A percentile compares a stretch with the other conserved stretches of the same genome.
These are phyloP conservation scores for Drosophila kepulauana DNA, from an alignment of 1,140 invertebrate genomes.

Conservation along the genomic window DNA sequence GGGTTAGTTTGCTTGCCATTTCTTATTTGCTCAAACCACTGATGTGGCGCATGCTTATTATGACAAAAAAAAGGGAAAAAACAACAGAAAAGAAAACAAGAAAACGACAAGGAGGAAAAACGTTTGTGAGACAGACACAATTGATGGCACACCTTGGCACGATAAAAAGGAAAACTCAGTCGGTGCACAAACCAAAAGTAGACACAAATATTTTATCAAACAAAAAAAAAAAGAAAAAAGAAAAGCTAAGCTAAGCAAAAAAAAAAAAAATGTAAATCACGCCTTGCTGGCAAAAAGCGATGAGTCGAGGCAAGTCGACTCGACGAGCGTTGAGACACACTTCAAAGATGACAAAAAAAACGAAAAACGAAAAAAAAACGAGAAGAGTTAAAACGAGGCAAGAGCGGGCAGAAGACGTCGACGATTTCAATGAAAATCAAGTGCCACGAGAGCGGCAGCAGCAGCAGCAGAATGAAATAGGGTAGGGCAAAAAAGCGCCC, in stretches of 20 bases:
- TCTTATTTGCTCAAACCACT: constrained; percentile 47
- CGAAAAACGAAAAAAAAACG: background rate
- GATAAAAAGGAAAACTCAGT: constrained; percentile 82
- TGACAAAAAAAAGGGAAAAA: constrained; percentile 17
- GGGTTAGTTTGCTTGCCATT: constrained; percentile 61
- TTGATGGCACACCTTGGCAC: constrained; percentile 82
- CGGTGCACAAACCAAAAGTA: constrained; percentile 63
- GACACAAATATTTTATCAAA: constrained; percentile 75
- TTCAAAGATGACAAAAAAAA: constrained; percentile 76
- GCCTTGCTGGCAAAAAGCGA: constrained; percentile 45
- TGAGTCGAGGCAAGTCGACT: constrained; percentile 30
- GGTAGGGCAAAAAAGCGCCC: constrained; percentile 66
- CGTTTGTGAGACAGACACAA: constrained; percentile 63
- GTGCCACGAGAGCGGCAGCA: constrained; percentile 62
- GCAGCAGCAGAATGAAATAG: constrained; percentile 33
- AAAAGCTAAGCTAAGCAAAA: constrained; percentile 8
- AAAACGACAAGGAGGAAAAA: constrained; percentile 44
- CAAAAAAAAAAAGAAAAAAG: constrained; percentile 29
- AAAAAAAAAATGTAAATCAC: constrained; percentile 70
- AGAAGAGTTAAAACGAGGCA: constrained; percentile 25
- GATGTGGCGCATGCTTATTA: constrained; percentile 42
- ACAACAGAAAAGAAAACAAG: constrained; percentile 18
- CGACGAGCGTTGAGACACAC: constrained; percentile 67
- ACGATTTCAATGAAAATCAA: constrained; percentile 77
- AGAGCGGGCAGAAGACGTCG: constrained; percentile 29